phyloP scores from a whole-genome alignment of 2,888 invertebrate species.

The Sesia bembeciformis region DNA sequence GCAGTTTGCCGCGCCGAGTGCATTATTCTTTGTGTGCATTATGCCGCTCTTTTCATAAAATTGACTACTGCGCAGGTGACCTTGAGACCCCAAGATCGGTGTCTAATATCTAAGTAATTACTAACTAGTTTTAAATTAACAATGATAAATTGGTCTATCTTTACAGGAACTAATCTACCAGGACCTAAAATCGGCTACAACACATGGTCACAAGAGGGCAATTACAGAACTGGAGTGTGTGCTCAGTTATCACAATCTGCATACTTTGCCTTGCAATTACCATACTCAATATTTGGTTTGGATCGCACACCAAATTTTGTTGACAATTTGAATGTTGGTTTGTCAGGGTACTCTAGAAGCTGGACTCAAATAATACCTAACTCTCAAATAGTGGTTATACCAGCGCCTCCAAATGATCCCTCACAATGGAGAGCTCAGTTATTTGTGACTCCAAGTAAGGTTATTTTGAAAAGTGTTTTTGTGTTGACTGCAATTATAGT shows the following conservation, averaged over 20 bases:
- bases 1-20: too few species aligned
- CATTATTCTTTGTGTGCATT: too few species aligned
- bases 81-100: too few species aligned
- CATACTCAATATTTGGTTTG: conserved; percentile 97
- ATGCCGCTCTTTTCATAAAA: too few species aligned
- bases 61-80: too few species aligned
- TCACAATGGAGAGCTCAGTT: conserved; percentile 91
- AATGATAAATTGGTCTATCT: background rate
- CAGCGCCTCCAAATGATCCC: conserved; percentile 85
- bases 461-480: conserved; percentile 92
- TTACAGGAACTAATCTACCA: conserved; percentile 86
- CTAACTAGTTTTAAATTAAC: too few species aligned
- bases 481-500: conserved; percentile 90
- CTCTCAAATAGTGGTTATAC: conserved; percentile 97
- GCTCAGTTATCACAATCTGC: conserved; percentile 94
- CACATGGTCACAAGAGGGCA: conserved; percentile 92
- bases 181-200: conserved; percentile 91
- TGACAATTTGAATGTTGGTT: conserved; percentile 87
- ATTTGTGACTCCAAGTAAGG: conserved; percentile 95
- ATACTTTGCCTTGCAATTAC: conserved; percentile 93
- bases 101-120: too few species aligned
- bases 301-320: conserved; percentile 98
- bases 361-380: conserved; percentile 98
- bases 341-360: conserved; percentile 79
- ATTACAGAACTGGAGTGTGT: conserved; percentile 84